Evolutionary conservation across 2,113 vertebrate species (phyloP), one percentile per base, ranked within the genome.

Genomic region (Pyxicephalus adspersus): DNA sequence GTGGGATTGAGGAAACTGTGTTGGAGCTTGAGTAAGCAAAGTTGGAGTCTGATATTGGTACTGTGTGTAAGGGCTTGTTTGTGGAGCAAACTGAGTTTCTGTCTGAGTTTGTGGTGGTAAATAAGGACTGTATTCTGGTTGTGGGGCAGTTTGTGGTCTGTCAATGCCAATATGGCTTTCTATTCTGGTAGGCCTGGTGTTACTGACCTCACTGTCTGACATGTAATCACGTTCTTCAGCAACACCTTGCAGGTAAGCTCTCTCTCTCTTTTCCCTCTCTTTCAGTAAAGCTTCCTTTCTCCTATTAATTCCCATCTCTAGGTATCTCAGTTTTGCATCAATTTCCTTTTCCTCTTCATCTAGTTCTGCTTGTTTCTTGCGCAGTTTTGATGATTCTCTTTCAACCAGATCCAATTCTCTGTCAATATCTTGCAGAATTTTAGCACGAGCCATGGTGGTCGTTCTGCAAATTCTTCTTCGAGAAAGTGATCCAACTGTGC

Each of bases 321-420:
- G 89, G 87, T 99, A 99, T 78, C 98, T 93, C 74, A 99, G 85
- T 72, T 99, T 99, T 83, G 98, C 98, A 84, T 99, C 98, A 83
- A 99, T 99, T 88, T 99, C 98, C 84, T 99, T 99, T 86, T 99
- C 98, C 80, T 99, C 98, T 86, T 99, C 97, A 85, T 99, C 98
- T 64, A 99, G 91, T 86, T 99, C 97, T 83, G 98, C 98, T 88
- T 99, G 98, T 86, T 98, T 99, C 87, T 98, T 99, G 58, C 98
- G 94, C 70, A 99, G 96, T 85, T 99, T 99, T 61, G 97, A 98
- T 61, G 98, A 99, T 87, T 99, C 98, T 84, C 97, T 93, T 86
- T 99, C 98, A 0, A 99, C 97, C 68, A 99, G 91, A 87, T 99
- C 96, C 72, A 99, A 91, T 87, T 99, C 98, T 85, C 98, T 95